phyloP scores from a whole-genome alignment of 2,113 vertebrate genomes.

The Oryzias melastigma region DNA sequence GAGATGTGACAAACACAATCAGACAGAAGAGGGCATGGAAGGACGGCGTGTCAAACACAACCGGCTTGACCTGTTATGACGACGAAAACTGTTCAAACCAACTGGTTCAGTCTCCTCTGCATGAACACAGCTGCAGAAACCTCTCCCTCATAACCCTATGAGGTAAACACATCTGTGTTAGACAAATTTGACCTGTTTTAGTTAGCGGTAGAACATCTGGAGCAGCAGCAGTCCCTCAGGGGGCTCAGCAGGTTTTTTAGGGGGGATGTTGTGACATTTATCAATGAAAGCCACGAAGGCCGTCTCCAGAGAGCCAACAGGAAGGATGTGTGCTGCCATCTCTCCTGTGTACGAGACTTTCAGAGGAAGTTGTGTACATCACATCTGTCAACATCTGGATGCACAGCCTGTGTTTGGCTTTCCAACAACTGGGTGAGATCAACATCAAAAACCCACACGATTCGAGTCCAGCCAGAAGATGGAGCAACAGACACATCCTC shows the following conservation, averaged over 20 bases:
- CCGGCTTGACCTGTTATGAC: slow-evolving; percentile 9
- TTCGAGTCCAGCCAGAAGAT: slow-evolving; percentile 65
- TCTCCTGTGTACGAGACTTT: slow-evolving; percentile 15
- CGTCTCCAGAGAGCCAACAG: slow-evolving; percentile 38
- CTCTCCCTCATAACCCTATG: neutral
- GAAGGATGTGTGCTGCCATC: slow-evolving; percentile 35
- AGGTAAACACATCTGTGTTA: slow-evolving; percentile 48
- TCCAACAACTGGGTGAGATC: slow-evolving; percentile 74
- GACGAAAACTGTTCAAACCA: slow-evolving; percentile 15
- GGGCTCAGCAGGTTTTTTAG: slow-evolving; percentile 36
- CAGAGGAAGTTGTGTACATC: slow-evolving; percentile 38
- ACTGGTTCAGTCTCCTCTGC: slow-evolving; percentile 3
- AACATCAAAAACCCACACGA: slow-evolving; percentile 65
- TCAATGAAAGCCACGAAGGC: slow-evolving; percentile 16
- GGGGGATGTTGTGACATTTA: slow-evolving; percentile 39
- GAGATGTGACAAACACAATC: neutral
- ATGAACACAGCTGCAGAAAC: slow-evolving; percentile 20
- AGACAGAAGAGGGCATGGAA: neutral
- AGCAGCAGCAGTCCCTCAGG: slow-evolving; percentile 19
- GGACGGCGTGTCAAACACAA: slow-evolving; percentile 9
- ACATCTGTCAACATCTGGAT: slow-evolving; percentile 83
- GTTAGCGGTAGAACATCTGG: slow-evolving; percentile 52
- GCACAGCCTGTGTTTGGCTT: slow-evolving; percentile 78
- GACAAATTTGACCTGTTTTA: slow-evolving; percentile 36
- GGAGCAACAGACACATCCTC: slow-evolving; percentile 30